Evolutionary conservation across 2,888 invertebrate genomes (phyloP), one percentile per base, ranked within the genome.

Genomic region (Bembecia ichneumoniformis): DNA sequence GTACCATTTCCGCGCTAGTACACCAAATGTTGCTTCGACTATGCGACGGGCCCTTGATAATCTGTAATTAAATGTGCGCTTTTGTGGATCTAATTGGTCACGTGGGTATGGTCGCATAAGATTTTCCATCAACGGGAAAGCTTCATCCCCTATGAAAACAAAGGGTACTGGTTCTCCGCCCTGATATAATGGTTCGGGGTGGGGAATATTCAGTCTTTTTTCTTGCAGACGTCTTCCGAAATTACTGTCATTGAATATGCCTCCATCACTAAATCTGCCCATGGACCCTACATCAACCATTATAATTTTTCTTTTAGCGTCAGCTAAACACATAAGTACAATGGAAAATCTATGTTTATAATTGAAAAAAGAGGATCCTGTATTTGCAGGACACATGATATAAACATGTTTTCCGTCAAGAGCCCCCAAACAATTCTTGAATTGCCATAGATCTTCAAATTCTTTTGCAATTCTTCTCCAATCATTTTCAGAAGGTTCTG

Each of bases 381-480:
- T n/a, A n/a, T n/a, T n/a, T n/a, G n/a, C n/a, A n/a, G n/a, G n/a
- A n/a, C n/a, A n/a, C n/a, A n/a, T n/a, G n/a, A 50, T 48, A 20
- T 50, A 52, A 20, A 52, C 52, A n/a, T 52, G 52, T 14, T 52
- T 52, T 9, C 50, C 52, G 40, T 55, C 55, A 3, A 53, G 14
- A 11, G 55, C 55, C 13, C 53, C 55, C 5, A 49, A 47, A 53
- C 55, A 50, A 52, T 57, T 55, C 49, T 54, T 54, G 48, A 57
- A 57, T 51, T 55, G 54, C 53, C 56, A 53, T 49, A 58, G 47
- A 11, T 57, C 58, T 45, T 57, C 50, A 58, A 58, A 58, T 50
- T 58, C 53, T 45, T 49, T 55, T 57, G 54, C 53, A 11, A 56
- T 54, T 55, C 44, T 13, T 51, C 53, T 54, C 54, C 58, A 56